phyloP scores from a whole-genome alignment of 2,797 vertebrate species.

The Hypotaenidia okinawae region DNA sequence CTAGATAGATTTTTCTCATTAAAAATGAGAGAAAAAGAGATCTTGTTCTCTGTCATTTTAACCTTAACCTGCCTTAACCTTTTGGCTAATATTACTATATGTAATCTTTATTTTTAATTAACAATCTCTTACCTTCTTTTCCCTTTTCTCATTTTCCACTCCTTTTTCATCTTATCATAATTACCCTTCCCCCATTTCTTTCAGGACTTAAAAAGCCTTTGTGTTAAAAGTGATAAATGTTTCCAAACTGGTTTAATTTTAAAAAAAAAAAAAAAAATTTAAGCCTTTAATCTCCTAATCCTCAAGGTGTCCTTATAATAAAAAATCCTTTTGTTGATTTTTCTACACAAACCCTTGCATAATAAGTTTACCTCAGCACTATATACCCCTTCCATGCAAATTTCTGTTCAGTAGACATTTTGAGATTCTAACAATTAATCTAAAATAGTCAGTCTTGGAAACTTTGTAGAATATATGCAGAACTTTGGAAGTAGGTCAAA shows the following conservation, averaged over 20 bases:
- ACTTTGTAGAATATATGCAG: neutral
- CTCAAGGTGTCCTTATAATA: neutral
- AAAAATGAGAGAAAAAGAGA: neutral
- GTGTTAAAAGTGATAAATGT: neutral
- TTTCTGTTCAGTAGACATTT: neutral
- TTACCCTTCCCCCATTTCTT: neutral
- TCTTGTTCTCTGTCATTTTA: neutral
- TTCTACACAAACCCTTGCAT: neutral
- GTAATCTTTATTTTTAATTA: neutral
- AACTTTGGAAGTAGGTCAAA: constrained; percentile 1
- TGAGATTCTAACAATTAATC: neutral
- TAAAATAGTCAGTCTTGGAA: neutral
- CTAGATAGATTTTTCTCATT: neutral
- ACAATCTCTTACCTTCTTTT: neutral
- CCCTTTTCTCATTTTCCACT: neutral
- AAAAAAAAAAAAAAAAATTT: neutral
- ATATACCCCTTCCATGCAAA: neutral
- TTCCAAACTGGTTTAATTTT: neutral
- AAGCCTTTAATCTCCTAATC: neutral
- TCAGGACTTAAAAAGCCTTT: neutral
- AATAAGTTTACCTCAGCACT: neutral
- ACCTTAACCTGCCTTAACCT: neutral
- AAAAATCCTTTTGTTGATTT: neutral
- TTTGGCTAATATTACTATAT: neutral
- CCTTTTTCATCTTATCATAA: neutral